Base-by-base conservation (phyloP, 2,888 invertebrate species). In the Phaedon cochleariae region DNA sequence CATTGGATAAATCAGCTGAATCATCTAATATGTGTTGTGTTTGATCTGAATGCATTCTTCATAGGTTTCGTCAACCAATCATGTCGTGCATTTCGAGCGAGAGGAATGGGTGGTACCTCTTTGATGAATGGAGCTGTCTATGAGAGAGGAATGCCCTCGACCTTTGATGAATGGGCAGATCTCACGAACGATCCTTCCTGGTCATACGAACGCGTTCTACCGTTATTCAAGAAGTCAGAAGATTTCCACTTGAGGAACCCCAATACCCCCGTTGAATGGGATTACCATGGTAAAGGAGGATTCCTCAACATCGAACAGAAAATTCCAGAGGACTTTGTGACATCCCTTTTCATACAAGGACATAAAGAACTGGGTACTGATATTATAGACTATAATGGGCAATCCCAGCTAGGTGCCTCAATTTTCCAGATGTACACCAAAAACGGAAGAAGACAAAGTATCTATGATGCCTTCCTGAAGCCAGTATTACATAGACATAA, bases 401-500 rank as follows among this genome's bases (percentile, higher is more conserved):
- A 88, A 1, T 87, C 87, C 72, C 79, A 86, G 2, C 75, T 88
- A 1, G 92, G 92, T 0, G 91, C 90, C 73, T 88, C 89, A 0
- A 85, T 87, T 17, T 87, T 88, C 0, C 92, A 17, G 78, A 64
- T 52, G 29, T 48, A 9, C 31, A 85, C 90, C 73, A 84, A 89
- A 51, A 85, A 87, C 57, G 94, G 94, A 0, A 86, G 90, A 63
- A 85, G 94, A 62, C 91, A 92, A 71, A 93, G 93, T 77, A 88
- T 91, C 0, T 88, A 89, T 1, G 92, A 91, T 78, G 93, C 93
- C 0, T 94, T 92, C 80, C 83, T 93, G 9, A 86, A 88, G 70
- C 92, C 93, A 0, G 86, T 90, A 3, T 83, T 87, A 12, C 77
- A 84, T 7, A 85, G 92, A 21, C 73, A 77, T 7, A 94, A 94